phyloP scores from a whole-genome alignment of 92 coral and sea anemone species.

The Heliopora coerulea region DNA sequence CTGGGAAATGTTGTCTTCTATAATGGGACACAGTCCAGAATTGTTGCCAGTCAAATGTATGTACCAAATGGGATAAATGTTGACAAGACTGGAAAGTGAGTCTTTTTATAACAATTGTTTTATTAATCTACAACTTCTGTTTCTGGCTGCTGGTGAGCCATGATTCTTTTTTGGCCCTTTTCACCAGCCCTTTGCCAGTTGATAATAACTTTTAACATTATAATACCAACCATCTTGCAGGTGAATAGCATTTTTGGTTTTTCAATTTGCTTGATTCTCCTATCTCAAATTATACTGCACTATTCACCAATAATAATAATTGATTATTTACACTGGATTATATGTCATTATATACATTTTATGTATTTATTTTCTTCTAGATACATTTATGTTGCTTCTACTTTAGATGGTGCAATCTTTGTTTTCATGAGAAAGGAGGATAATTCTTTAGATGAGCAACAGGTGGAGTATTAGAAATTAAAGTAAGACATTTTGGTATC shows the following conservation, averaged over 20 bases:
- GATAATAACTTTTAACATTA: too few relatives aligned
- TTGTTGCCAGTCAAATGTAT: conserved; percentile 55
- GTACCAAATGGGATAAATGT: conserved; percentile 75
- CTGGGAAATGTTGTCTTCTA: conserved; percentile 61
- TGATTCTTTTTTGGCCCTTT: too few relatives aligned
- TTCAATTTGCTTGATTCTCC: too few relatives aligned
- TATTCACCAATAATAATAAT: too few relatives aligned
- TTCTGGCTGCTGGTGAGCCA: neutral
- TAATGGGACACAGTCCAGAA: conserved; percentile 65
- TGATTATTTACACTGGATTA: too few relatives aligned
- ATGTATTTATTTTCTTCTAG: conserved; percentile 40
- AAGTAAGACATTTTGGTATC: too few relatives aligned
- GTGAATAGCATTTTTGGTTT: too few relatives aligned
- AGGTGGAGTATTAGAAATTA: too few relatives aligned
- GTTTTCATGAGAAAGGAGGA: conserved; percentile 65
- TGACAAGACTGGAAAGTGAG: conserved; percentile 75
- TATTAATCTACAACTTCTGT: neutral
- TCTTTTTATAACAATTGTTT: neutral
- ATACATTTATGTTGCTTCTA: conserved; percentile 61
- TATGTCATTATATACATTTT: too few relatives aligned
- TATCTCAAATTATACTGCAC: too few relatives aligned
- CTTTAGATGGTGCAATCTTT: conserved; percentile 43
- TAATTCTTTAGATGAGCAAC: conserved; percentile 57
- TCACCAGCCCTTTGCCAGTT: too few relatives aligned
- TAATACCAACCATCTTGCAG: too few relatives aligned